Evolutionary conservation across 2,113 vertebrate species (phyloP).

Genomic region (Neofelis nebulosa): DNA sequence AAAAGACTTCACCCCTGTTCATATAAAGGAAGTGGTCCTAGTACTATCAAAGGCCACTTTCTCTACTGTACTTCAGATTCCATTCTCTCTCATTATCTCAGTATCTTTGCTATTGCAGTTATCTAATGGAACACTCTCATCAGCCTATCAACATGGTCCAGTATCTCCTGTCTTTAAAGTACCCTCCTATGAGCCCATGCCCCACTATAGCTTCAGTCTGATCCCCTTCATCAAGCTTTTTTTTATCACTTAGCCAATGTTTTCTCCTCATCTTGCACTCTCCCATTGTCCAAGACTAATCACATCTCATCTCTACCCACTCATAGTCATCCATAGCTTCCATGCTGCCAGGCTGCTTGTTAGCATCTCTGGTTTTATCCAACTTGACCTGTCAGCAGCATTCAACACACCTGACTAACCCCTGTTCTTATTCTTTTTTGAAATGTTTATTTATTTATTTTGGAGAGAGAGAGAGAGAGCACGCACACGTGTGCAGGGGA

Average conservation of each 20-base stretch:
- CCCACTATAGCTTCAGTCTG: background rate
- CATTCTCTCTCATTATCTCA: background rate
- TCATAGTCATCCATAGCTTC: background rate
- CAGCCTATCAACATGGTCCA: background rate
- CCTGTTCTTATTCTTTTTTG: background rate
- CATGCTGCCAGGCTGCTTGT: background rate
- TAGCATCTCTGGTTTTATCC: background rate
- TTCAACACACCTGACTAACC: background rate
- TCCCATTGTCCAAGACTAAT: background rate
- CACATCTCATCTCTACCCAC: background rate
- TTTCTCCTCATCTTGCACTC: background rate
- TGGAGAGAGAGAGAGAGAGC: too few species aligned
- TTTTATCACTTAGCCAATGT: background rate
- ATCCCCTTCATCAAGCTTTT: background rate
- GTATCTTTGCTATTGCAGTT: background rate
- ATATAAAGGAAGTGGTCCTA: background rate
- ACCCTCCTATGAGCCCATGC: background rate
- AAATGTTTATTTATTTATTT: too few species aligned
- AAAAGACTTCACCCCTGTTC: background rate
- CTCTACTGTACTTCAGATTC: background rate
- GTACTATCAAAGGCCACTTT: background rate
- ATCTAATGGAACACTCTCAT: background rate
- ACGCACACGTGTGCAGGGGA: too few species aligned
- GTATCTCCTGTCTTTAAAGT: background rate
- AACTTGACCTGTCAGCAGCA: background rate